A percentile compares a stretch with the other conserved stretches of the same genome.
Conservation (phyloP, 2,797 vertebrate genomes). For the Hemitrygon akajei region DNA sequence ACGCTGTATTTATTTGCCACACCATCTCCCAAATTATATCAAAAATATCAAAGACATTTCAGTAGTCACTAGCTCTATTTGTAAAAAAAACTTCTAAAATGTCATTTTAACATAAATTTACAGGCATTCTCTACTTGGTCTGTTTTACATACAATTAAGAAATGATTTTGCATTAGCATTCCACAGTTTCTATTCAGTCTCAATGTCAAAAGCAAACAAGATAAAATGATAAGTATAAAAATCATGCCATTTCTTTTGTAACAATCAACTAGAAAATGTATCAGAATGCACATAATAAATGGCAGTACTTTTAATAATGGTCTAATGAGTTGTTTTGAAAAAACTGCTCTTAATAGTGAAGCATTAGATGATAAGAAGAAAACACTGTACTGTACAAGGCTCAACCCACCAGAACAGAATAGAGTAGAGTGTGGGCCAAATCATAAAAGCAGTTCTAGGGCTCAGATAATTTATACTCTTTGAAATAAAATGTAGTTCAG, state of each 20-base stretch:
- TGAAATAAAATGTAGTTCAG: slow-evolving; percentile 26
- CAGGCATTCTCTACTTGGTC: slow-evolving; percentile 33
- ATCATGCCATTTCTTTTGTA: slow-evolving; percentile 20
- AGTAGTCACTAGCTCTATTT: slow-evolving; percentile 29
- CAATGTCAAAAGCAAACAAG: neutral
- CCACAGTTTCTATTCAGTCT: slow-evolving; percentile 1
- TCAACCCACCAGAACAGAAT: neutral
- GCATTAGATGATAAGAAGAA: slow-evolving; percentile 28
- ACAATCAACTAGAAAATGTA: slow-evolving; percentile 25
- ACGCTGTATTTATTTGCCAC: slow-evolving; percentile 36
- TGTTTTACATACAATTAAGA: slow-evolving; percentile 35
- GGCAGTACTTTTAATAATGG: slow-evolving; percentile 23
- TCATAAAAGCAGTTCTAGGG: slow-evolving; percentile 19
- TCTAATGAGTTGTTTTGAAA: neutral
- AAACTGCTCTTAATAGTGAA: slow-evolving; percentile 28
- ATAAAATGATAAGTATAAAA: slow-evolving; percentile 23
- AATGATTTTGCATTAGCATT: slow-evolving; percentile 18
- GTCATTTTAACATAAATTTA: slow-evolving; percentile 37
- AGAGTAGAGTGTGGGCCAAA: slow-evolving; percentile 4
- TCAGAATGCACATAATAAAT: slow-evolving; percentile 34
- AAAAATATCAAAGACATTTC: slow-evolving; percentile 38
- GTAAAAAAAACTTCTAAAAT: slow-evolving; percentile 35
- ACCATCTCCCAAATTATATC: slow-evolving; percentile 38
- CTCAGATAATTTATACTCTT: slow-evolving; percentile 35
- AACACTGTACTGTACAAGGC: slow-evolving; percentile 24